Conservation (phyloP, 1,140 invertebrate genomes). For the Drosophila pseudoobscura region DNA sequence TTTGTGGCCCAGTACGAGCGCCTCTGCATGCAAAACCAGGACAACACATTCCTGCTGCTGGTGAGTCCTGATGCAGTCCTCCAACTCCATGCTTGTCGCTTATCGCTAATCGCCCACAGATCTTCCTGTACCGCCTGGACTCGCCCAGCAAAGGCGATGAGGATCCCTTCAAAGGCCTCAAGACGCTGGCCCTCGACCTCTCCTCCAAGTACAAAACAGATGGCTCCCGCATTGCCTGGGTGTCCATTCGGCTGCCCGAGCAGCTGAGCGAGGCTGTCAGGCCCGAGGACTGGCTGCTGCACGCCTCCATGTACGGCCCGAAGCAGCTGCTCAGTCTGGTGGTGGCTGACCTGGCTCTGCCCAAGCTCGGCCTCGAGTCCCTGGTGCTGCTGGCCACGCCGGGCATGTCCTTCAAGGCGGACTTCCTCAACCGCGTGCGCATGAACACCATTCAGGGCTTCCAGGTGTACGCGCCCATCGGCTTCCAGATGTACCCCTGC, state of each 20-base stretch:
- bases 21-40: slow-evolving; percentile 89
- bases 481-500: slow-evolving; percentile 89
- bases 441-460: slow-evolving; percentile 93
- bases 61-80: slow-evolving; percentile 77
- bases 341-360: slow-evolving; percentile 88
- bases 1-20: slow-evolving; percentile 90
- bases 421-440: slow-evolving; percentile 93
- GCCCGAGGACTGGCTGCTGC: slow-evolving; percentile 62
- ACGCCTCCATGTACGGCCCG: slow-evolving; percentile 71
- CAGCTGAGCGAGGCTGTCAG: slow-evolving; percentile 58
- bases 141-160: slow-evolving; percentile 87
- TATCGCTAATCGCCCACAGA: slow-evolving; percentile 76
- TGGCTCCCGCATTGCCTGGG: slow-evolving; percentile 88
- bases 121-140: slow-evolving; percentile 86
- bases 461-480: slow-evolving; percentile 92
- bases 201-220: slow-evolving; percentile 89
- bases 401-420: slow-evolving; percentile 88
- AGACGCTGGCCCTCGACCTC: slow-evolving; percentile 86
- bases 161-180: slow-evolving; percentile 88
- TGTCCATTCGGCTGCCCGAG: slow-evolving; percentile 87
- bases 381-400: slow-evolving; percentile 88
- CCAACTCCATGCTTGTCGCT: neutral
- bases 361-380: slow-evolving; percentile 89
- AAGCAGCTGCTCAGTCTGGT: slow-evolving; percentile 86
- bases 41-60: slow-evolving; percentile 90